Base-by-base conservation (phyloP, 2,797 vertebrate genomes). In the Leontopithecus rosalia region DNA sequence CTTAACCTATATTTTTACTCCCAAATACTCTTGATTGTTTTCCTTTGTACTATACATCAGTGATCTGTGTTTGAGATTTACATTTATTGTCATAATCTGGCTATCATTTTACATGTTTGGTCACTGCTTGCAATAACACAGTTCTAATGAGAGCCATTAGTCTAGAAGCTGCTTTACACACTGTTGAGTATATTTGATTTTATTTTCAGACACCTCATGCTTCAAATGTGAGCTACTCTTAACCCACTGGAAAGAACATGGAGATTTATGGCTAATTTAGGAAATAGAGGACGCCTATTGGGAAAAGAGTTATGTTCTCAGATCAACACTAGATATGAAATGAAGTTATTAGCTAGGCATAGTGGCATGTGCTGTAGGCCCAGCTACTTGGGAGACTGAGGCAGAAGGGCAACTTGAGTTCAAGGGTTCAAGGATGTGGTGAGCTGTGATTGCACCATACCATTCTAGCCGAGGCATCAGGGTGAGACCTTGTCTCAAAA, bases 151-250 rank as follows among this genome's bases (percentile, higher is more conserved):
- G 52, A 94, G 26, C 2, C 15, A 94, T 86, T 89, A n/a, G 15
- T 57, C n/a, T 33, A 89, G 67, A 95, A 73, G 61, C 30, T 93
- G 39, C 3, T 76, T 83, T 87, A 87, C 5, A 80, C 24, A 41
- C 55, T 80, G 36, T n/a, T 76, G 58, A 89, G 70, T 48, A 70
- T 22, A 67, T 67, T 77, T 87, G 5, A 76, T 76, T 91, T 89
- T 36, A 73, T 33, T 95, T 95, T 92, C 96, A 95, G 46, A 57
- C 9, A 80, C 22, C 24, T 93, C 61, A 67, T 64, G 82, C 39
- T 90, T 92, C 87, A 77, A 88, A 91, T 86, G 55, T 30, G 24
- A 93, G 89, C 55, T 83, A 94, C n/a, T 72, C 43, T 95, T 88
- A 89, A 94, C 64, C 15, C 1, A 10, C 15, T 58, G 67, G 39